Evolutionary conservation across 2,113 vertebrate genomes (phyloP), one percentile per base, ranked within the genome.

Genomic region (Alaudala cheleensis): DNA sequence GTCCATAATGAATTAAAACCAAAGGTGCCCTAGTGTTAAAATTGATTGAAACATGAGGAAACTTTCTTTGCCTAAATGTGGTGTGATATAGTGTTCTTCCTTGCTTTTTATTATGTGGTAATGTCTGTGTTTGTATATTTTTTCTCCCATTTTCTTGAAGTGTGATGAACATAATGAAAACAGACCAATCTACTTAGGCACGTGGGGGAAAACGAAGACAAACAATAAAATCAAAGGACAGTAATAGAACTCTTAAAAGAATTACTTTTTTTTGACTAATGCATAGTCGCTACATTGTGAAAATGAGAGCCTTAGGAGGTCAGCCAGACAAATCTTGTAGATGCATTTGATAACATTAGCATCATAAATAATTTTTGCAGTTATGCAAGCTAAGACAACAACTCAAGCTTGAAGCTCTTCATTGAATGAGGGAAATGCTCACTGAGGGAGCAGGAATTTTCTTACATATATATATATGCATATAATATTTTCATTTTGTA

Each of bases 301-400:
- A 88, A 92, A 70, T 70, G 47, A 82, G 14, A 71, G 40, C 24
- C 37, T 86, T 87, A 37, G 76, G 60, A 90, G n/a, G 65, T 86
- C 83, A 90, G 24, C 37, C 42, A 88, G 76, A 71, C 51, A 80
- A 67, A 72, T 37, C 39, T 45, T 54, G n/a, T 76, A 94, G 67
- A 94, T 91, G 11, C 20, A 50, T 73, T 90, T 92, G n/a, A 31
- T 87, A 88, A 74, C 2, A 8, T 74, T 93, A 87, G 20, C 37
- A 58, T 93, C 11, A 61, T 71, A 69, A 90, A 96, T 90, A 88
- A 80, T 47, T 86, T 96, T 86, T 93, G 25, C 33, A 69, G 17
- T 73, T 83, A 62, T 79, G 33, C 74, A 95, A 91, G 60, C 25
- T 90, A 69, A 93, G 37, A 80, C 20, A 64, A 53, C 3, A 29